Conservation (phyloP, 2,888 invertebrate species). For the Xestoiulus laeticollis region DNA sequence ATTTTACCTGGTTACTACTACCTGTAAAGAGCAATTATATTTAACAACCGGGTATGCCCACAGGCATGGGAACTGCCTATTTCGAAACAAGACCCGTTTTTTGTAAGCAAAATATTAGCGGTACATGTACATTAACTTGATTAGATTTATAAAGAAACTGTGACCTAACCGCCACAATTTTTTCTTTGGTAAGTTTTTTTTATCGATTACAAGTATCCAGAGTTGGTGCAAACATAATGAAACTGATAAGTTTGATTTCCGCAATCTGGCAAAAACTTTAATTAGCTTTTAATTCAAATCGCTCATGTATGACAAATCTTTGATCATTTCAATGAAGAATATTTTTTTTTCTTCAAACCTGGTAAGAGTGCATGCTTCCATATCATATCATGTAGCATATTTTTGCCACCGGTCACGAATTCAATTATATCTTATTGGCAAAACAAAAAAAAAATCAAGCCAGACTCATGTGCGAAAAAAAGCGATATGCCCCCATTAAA, state of each 20-base stretch:
- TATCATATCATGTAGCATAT: background rate
- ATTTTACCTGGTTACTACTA: background rate
- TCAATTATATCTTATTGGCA: too few species aligned
- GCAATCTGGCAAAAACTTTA: background rate
- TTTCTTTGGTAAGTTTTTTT: background rate
- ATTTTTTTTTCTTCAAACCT: background rate
- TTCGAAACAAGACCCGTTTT: background rate
- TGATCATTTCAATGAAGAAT: background rate
- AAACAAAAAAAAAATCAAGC: too few species aligned
- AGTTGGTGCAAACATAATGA: background rate
- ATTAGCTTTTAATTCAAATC: background rate
- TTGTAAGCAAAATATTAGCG: background rate
- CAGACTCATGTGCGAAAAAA: too few species aligned
- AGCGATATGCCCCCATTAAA: too few species aligned
- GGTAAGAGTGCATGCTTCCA: too few species aligned
- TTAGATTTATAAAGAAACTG: background rate
- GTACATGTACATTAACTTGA: background rate
- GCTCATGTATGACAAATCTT: background rate
- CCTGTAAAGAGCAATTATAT: background rate
- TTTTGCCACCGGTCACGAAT: too few species aligned
- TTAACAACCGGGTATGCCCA: background rate
- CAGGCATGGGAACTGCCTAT: background rate
- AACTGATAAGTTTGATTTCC: background rate
- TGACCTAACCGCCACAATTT: background rate
- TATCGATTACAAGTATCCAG: background rate